Conservation (phyloP, 2,797 vertebrate genomes). For the Phataginus tetradactyla region DNA sequence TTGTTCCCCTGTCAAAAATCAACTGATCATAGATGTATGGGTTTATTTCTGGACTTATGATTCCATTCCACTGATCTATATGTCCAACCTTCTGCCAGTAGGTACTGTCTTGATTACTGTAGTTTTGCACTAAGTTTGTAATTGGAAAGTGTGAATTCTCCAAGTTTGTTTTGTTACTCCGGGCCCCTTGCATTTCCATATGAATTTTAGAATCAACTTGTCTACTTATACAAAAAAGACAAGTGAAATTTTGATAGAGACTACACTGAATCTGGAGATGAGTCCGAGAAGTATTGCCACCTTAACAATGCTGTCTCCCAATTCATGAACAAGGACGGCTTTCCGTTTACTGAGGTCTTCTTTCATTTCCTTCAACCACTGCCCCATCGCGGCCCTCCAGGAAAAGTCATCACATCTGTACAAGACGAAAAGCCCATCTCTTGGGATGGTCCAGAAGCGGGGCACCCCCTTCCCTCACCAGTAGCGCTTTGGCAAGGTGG, state of each 20-base stretch:
- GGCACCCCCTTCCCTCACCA: neutral
- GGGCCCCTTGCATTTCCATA: neutral
- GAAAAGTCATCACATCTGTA: neutral
- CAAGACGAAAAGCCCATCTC: neutral
- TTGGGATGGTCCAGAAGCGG: neutral
- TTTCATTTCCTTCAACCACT: neutral
- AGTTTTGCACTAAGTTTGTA: neutral
- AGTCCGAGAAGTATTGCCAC: neutral
- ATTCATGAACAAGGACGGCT: neutral
- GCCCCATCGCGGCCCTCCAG: neutral
- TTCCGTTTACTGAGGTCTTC: neutral
- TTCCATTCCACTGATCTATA: neutral
- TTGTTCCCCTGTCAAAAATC: neutral
- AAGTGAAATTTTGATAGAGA: neutral
- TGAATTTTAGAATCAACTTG: neutral
- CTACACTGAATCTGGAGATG: neutral
- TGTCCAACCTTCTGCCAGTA: neutral
- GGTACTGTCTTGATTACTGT: neutral
- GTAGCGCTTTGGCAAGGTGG: neutral
- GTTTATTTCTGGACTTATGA: neutral
- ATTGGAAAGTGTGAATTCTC: neutral
- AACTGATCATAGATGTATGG: neutral
- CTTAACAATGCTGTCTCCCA: neutral
- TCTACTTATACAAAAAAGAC: neutral
- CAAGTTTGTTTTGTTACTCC: neutral